Percentiles rank a stretch among this genome's conserved stretches.
These are phyloP conservation scores for Troides helena DNA, from an alignment of 2,888 invertebrate genomes.

Conservation along the genomic window DNA sequence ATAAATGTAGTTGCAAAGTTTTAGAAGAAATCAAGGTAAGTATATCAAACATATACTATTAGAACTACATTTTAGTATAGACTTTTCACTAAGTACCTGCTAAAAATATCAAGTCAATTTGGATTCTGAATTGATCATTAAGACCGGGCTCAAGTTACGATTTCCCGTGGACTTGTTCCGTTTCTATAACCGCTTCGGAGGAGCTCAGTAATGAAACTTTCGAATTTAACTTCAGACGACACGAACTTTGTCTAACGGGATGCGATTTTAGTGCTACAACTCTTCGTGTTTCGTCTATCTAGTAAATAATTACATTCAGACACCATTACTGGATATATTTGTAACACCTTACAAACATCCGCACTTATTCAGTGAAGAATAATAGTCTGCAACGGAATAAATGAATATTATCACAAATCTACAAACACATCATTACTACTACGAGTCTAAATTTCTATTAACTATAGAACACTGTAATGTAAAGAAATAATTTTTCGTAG, in stretches of 20 bases:
- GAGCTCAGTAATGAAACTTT: constrained; percentile 20
- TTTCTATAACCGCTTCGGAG: constrained; percentile 7
- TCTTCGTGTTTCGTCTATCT: background rate
- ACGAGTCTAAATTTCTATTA: no score
- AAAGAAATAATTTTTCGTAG: no score
- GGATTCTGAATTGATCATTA: constrained; percentile 4
- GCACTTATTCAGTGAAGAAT: no score
- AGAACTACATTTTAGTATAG: background rate
- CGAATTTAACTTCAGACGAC: constrained; percentile 14
- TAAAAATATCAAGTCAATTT: background rate
- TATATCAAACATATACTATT: no score
- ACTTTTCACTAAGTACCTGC: background rate
- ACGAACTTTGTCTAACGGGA: constrained; percentile 17
- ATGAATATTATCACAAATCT: no score
- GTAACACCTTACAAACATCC: no score
- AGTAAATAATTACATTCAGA: background rate
- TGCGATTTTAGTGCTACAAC: constrained; percentile 1
- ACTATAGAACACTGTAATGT: no score
- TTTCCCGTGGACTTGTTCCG: constrained; percentile 3
- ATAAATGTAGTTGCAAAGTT: no score
- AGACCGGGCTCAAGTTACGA: constrained; percentile 10
- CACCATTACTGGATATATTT: no score
- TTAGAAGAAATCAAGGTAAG: no score
- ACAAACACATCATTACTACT: no score
- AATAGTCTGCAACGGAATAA: no score